Conservation (phyloP, 1,140 invertebrate species). For the Formica selysi region DNA sequence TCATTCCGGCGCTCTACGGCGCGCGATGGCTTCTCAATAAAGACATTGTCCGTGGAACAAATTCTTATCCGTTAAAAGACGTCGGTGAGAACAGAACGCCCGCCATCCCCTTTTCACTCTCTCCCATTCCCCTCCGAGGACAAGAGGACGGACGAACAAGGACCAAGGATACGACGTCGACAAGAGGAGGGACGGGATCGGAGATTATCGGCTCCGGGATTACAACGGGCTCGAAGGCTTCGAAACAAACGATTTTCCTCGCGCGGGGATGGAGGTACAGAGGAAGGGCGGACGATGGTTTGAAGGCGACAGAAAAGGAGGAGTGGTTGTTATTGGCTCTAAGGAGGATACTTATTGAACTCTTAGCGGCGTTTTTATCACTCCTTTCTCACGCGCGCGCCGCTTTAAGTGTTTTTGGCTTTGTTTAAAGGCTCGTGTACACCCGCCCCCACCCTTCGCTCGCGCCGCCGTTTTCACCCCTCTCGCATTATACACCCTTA, state of each 20-base stretch:
- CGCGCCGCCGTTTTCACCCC: conserved; percentile 28
- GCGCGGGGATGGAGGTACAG: conserved; percentile 63
- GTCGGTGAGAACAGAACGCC: conserved; percentile 61
- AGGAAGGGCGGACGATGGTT: conserved; percentile 58
- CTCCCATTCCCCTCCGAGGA: conserved; percentile 54
- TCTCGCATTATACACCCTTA: conserved; percentile 71
- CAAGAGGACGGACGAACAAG: conserved; percentile 52
- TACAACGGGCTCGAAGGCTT: conserved; percentile 79
- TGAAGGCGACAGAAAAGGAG: conserved; percentile 63
- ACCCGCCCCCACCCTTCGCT: conserved; percentile 32
- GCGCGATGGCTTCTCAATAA: conserved; percentile 82
- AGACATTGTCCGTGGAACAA: conserved; percentile 83
- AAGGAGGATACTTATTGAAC: conserved; percentile 85
- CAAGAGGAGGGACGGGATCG: conserved; percentile 66
- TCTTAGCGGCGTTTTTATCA: conserved; percentile 81
- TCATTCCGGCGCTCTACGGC: conserved; percentile 60
- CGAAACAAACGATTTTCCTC: conserved; percentile 83
- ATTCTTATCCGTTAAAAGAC: conserved; percentile 82
- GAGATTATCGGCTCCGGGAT: conserved; percentile 84
- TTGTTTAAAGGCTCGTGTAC: conserved; percentile 76
- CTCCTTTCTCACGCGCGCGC: conserved; percentile 72
- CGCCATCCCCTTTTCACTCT: conserved; percentile 58
- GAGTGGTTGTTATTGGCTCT: conserved; percentile 81
- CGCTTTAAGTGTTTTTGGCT: conserved; percentile 80
- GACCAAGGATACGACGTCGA: conserved; percentile 64